These are phyloP conservation scores for Merluccius polli DNA, from an alignment of 2,797 vertebrate species.

Conservation along the genomic window DNA sequence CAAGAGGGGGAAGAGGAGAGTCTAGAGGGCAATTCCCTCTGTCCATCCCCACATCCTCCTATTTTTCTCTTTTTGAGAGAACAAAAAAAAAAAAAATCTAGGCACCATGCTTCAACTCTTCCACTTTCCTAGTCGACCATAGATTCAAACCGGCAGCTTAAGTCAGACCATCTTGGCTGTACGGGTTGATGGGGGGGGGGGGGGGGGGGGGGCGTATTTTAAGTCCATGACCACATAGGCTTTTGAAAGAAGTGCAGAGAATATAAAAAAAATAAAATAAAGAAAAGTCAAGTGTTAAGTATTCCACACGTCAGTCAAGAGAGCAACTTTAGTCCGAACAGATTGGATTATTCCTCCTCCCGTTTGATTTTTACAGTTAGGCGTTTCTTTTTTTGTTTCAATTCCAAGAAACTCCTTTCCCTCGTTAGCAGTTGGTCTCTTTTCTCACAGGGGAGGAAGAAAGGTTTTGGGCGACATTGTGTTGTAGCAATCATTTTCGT, in stretches of 20 bases:
- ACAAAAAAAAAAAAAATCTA: conserved; percentile 1
- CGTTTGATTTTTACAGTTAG: not conserved
- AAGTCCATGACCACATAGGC: not conserved
- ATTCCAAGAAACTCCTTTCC: conserved; percentile 38
- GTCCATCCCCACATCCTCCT: not conserved
- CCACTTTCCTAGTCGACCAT: not conserved
- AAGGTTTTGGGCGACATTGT: conserved; percentile 3
- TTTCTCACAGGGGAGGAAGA: not conserved
- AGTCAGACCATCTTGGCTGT: not conserved
- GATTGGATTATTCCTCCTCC: conserved; percentile 30
- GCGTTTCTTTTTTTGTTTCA: conserved; percentile 4
- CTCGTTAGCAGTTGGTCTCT: conserved; percentile 38
- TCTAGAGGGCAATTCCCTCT: not conserved
- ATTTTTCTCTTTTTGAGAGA: not conserved
- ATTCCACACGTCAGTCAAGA: conserved; percentile 49
- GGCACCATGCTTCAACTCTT: conserved; percentile 24
- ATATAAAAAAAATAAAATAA: not conserved
- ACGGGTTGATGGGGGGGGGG: not conserved
- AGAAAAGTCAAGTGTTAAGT: conserved; percentile 32
- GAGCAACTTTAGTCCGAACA: conserved; percentile 47
- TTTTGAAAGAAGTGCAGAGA: not conserved
- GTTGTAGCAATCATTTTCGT: conserved; percentile 16
- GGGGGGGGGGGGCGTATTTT: not conserved
- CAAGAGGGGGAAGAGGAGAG: not conserved
- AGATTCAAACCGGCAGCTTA: not conserved